Evolutionary conservation across 2,113 vertebrate species (phyloP).

Genomic region (Cyanistes caeruleus): DNA sequence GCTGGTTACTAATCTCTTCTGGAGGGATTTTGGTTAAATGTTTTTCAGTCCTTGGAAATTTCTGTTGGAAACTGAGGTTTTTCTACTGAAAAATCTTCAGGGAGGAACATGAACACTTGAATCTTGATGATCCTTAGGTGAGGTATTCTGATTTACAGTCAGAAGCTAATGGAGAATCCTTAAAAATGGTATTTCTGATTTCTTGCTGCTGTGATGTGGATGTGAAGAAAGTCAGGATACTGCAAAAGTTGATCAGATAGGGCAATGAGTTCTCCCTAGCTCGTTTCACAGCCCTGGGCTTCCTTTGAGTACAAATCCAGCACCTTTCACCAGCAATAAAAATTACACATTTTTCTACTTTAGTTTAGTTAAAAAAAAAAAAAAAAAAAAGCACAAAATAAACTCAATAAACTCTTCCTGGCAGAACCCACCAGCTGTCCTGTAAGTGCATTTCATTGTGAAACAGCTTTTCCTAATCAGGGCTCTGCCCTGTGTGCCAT

Average conservation of each 20-base stretch:
- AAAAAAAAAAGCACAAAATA: not conserved
- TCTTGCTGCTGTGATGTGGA: not conserved
- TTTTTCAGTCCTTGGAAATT: not conserved
- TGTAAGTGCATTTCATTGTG: not conserved
- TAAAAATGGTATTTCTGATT: not conserved
- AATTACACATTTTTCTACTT: slow-evolving; percentile 38
- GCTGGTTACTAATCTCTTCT: not conserved
- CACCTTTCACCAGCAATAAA: slow-evolving; percentile 52
- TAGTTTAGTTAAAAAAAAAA: not conserved
- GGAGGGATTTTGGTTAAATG: not conserved
- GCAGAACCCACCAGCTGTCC: not conserved
- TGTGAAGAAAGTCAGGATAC: not conserved
- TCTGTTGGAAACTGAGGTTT: not conserved
- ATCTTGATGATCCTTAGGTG: not conserved
- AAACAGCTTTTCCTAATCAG: slow-evolving; percentile 52
- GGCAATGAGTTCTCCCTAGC: not conserved
- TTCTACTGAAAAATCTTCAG: not conserved
- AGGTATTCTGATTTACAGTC: not conserved
- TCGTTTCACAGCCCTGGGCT: not conserved
- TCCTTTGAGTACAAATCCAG: slow-evolving; percentile 10
- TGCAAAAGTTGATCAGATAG: not conserved
- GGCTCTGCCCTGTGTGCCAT: slow-evolving; percentile 18
- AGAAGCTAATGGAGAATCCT: not conserved
- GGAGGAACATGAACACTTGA: not conserved
- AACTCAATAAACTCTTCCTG: not conserved